Conservation (phyloP, 2,113 vertebrate genomes). For the Notarius quadriscutis region DNA sequence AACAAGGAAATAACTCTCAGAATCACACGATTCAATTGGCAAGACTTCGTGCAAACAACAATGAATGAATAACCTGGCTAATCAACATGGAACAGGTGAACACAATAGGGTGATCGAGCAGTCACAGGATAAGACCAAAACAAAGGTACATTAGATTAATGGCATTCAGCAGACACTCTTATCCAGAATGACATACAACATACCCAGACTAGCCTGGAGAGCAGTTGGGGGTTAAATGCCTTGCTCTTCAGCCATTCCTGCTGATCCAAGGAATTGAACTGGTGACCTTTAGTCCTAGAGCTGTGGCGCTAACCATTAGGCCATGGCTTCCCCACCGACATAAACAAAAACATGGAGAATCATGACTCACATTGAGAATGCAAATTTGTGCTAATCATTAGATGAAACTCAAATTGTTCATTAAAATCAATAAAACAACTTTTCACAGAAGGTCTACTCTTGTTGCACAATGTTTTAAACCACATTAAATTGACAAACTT, state of each 20-base stretch:
- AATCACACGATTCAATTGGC: not conserved
- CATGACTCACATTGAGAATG: not conserved
- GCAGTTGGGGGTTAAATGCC: no score
- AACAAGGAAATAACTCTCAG: not conserved
- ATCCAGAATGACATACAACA: no score
- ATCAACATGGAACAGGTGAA: not conserved
- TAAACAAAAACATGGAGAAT: not conserved
- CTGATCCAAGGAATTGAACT: no score
- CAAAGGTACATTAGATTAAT: not conserved
- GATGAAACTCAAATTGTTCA: not conserved
- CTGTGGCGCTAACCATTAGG: no score
- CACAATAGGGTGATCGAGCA: not conserved
- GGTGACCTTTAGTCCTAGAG: no score
- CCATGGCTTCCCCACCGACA: no score
- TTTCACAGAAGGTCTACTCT: not conserved
- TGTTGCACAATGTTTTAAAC: not conserved
- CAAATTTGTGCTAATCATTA: not conserved
- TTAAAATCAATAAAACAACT: not conserved
- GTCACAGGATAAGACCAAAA: not conserved
- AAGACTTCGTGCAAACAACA: not conserved
- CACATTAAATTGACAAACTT: not conserved
- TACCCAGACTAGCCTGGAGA: no score
- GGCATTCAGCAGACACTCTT: no score
- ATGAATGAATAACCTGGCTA: not conserved
- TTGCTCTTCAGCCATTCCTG: no score